Conservation (phyloP, 2,113 vertebrate species). For the Cettia cetti region DNA sequence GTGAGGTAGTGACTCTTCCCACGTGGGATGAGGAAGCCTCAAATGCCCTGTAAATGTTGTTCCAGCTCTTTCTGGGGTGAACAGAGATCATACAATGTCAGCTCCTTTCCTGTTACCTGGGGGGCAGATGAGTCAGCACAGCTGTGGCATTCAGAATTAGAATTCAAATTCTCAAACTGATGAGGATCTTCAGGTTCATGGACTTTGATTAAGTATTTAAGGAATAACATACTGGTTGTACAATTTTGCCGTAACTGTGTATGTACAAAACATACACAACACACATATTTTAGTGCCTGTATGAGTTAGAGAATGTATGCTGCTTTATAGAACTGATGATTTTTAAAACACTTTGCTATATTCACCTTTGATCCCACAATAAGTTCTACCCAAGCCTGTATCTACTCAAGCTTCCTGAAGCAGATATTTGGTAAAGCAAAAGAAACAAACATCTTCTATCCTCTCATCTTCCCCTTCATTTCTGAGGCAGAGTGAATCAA, state of each 20-base stretch:
- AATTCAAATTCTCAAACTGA: neutral
- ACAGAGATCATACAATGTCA: too few species aligned
- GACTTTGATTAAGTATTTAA: neutral
- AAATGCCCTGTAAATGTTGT: fast-evolving
- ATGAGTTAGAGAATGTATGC: neutral
- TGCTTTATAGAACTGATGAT: neutral
- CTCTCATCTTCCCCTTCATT: neutral
- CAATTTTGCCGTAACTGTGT: neutral
- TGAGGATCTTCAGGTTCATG: neutral
- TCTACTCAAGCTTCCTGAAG: neutral
- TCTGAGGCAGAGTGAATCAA: neutral
- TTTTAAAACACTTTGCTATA: neutral
- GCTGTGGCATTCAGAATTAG: neutral
- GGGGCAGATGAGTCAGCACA: neutral
- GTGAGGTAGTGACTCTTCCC: neutral
- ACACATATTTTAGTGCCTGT: neutral
- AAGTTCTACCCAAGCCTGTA: neutral
- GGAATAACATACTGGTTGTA: neutral
- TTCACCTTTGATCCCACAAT: neutral
- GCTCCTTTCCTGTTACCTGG: neutral
- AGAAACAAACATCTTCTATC: neutral
- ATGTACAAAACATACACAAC: neutral
- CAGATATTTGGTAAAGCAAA: neutral
- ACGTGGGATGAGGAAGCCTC: fast-evolving
- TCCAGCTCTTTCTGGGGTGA: neutral